These are phyloP conservation scores for Climacteris rufus DNA, from an alignment of 2,113 vertebrate genomes.

Conservation along the genomic window DNA sequence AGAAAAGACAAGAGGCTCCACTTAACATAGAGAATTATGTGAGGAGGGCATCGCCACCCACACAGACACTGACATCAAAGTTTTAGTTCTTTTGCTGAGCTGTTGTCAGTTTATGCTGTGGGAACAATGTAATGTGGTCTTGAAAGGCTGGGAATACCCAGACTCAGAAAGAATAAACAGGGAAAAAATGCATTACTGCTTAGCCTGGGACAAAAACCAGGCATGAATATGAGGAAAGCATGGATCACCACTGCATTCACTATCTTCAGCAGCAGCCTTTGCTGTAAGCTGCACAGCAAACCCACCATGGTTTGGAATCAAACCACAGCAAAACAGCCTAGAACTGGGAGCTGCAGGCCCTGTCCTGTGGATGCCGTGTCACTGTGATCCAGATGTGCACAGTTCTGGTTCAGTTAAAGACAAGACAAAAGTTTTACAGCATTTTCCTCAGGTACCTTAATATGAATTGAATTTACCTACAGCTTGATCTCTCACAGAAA, in stretches of 20 bases:
- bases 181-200: neutral
- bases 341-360: neutral
- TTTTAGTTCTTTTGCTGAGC: neutral
- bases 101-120: neutral
- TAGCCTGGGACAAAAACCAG: neutral
- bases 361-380: neutral
- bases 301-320: neutral
- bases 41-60: neutral
- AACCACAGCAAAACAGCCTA: rapidly evolving
- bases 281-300: neutral
- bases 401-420: neutral
- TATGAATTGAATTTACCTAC: neutral
- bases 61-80: neutral
- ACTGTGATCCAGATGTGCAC: neutral
- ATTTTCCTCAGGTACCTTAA: neutral
- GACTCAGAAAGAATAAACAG: neutral
- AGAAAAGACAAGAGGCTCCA: neutral
- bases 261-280: neutral
- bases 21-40: neutral
- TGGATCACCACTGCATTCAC: neutral
- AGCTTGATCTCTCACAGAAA: neutral
- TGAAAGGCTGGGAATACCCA: neutral
- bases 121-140: neutral
- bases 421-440: neutral
- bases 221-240: rapidly evolving